phyloP scores from a whole-genome alignment of 1,140 invertebrate genomes.

The Aporrectodea caliginosa region DNA sequence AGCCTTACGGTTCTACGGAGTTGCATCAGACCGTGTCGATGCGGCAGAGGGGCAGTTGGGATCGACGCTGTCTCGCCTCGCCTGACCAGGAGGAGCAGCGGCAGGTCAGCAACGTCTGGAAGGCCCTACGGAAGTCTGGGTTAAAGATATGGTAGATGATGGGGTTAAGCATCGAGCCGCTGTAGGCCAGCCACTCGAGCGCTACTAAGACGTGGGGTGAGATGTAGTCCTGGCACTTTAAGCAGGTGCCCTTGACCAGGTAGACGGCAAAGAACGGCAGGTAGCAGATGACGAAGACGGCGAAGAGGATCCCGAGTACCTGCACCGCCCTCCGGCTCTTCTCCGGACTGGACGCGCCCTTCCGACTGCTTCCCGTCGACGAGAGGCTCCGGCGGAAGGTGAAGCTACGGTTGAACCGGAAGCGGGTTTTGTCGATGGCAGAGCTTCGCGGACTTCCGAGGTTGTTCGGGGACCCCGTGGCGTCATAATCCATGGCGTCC shows the following conservation, averaged over 20 bases:
- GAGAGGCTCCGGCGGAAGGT: constrained; percentile 10
- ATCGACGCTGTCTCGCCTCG: neutral
- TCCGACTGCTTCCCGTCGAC: constrained; percentile 13
- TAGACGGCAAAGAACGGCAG: constrained; percentile 41
- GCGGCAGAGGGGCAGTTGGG: neutral
- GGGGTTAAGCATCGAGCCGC: constrained; percentile 39
- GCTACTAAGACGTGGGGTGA: constrained; percentile 25
- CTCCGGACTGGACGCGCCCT: neutral
- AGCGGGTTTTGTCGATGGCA: neutral
- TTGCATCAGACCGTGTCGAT: neutral
- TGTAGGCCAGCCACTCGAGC: constrained; percentile 40
- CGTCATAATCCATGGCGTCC: neutral
- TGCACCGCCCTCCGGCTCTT: constrained; percentile 22
- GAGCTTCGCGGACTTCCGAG: neutral
- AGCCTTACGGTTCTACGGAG: neutral
- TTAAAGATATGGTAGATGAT: constrained; percentile 43
- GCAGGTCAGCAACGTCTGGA: constrained; percentile 36
- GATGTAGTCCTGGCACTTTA: constrained; percentile 28
- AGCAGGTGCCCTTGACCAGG: constrained; percentile 35
- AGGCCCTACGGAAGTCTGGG: constrained; percentile 37
- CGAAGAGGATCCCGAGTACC: constrained; percentile 40
- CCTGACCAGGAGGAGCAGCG: constrained; percentile 13
- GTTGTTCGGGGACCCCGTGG: neutral
- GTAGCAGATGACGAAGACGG: constrained; percentile 39
- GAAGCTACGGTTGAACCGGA: neutral